Evolutionary conservation across 2,888 invertebrate genomes (phyloP), one percentile per base, ranked within the genome.

Genomic region (Beris chalybata): DNA sequence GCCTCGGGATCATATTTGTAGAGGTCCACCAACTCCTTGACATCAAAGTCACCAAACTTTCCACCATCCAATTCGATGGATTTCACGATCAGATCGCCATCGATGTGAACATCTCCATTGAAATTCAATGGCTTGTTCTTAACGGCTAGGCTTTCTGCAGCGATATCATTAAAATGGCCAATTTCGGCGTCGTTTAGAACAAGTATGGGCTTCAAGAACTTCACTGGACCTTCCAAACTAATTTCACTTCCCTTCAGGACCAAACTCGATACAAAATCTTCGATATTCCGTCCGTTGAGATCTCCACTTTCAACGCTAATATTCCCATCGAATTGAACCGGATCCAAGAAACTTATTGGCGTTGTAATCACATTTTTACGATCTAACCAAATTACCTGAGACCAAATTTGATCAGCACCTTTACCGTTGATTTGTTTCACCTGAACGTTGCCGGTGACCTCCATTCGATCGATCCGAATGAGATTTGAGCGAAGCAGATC

Each of bases 311-410:
- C 68, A 0, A 80, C 65, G n/a, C 69, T 54, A 0, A 82, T 66
- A 31, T 76, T 72, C 3, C 69, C 71, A 32, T 69, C 67, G 4
- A 80, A 67, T 2, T 66, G 54, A 5, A 80, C 58, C 5, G 73
- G 57, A 58, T 78, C 73, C 2, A 71, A 50, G 66, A 82, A 81
- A 58, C 71, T 48, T 81, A 69, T 3, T 72, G 70, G 0, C 71
- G 74, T 9, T 5, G 72, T 71, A n/a, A 82, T 70, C 30, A 74
- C 73, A 67, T 82, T 82, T 47, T 77, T 74, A 38, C 76, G 75
- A 72, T 82, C 76, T 12, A 81, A 71, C 79, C 81, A 82, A 55
- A 82, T 72, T 4, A 76, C 80, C 44, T 78, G 76, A 44, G 78
- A 74, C 63, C 80, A 74, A 58, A 80, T 70, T 7, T 77, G 72